Base-by-base conservation (phyloP, 2,888 invertebrate genomes). In the Brachypterus glaber region DNA sequence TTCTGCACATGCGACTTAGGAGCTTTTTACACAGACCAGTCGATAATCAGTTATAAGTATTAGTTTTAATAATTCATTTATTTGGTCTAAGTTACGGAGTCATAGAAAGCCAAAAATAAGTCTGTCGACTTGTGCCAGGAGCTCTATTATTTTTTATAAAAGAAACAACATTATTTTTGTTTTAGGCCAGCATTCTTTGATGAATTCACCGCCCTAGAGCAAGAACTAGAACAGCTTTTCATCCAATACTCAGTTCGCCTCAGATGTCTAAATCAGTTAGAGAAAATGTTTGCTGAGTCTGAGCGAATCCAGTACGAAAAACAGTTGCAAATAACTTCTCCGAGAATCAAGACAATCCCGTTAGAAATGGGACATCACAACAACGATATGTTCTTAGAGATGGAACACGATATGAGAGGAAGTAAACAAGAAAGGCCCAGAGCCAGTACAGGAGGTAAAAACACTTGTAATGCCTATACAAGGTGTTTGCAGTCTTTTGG, bases 161-260 rank as follows among this genome's bases (percentile, higher is more conserved):
- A 13, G 2, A 13, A 13, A 26, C 8, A 11, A 17, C 1, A 16
- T 4, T n/a, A 4, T 7, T 39, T 17, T 45, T n/a, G 13, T 40
- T 50, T 37, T 54, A 84, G 88, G 34, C 97, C 97, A 1, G 95
- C 93, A 0, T 97, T 95, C 63, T 82, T 96, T 74, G 91, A 93
- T 53, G 97, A 98, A 64, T 88, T 92, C 63, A 89, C 90, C 41
- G 79, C 82, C 32, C 71, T 91, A 35, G 96, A 98, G 64, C 68
- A 72, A 27, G 91, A 93, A 58, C 64, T 97, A 12, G 82, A 86
- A 54, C 70, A 76, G 45, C 70, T 93, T 13, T 95, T 93, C 67
- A 80, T 83, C 25, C 79, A 84, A 53, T 98, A 95, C 67, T 82
- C 96, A 48, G 69, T 83, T 35, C 79, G 91, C 37, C 82, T 90